Evolutionary conservation across 2,113 vertebrate species (phyloP).

Genomic region (Aphyosemion australe): DNA sequence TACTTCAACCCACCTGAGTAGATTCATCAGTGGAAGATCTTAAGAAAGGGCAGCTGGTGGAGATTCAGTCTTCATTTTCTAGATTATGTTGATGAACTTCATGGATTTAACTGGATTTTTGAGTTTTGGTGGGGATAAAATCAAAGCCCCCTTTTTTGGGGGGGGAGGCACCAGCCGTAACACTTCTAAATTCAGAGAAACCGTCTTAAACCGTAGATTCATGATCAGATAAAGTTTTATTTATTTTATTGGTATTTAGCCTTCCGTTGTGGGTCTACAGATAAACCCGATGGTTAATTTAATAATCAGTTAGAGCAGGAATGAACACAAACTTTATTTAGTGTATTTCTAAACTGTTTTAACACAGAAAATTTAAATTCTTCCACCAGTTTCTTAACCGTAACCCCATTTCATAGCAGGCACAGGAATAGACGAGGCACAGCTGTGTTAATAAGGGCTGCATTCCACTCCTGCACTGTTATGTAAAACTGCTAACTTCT

Average conservation of each 20-base stretch:
- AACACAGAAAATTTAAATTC: neutral
- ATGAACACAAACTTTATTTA: neutral
- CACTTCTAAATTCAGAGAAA: too few relatives aligned
- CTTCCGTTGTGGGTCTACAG: too few relatives aligned
- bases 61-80: neutral
- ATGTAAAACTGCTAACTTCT: too few relatives aligned
- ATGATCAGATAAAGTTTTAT: too few relatives aligned
- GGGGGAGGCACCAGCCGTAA: too few relatives aligned
- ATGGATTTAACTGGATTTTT: neutral
- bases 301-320: neutral
- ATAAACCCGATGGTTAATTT: neutral
- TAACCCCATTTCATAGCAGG: too few relatives aligned
- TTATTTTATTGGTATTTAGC: too few relatives aligned
- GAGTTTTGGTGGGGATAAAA: neutral
- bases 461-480: too few relatives aligned
- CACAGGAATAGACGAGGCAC: too few relatives aligned
- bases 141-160: too few relatives aligned
- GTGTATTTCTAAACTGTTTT: neutral
- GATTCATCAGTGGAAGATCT: neutral
- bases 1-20: too few relatives aligned
- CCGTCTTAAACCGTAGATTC: neutral
- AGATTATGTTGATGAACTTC: neutral
- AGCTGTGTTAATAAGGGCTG: too few relatives aligned
- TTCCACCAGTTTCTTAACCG: neutral
- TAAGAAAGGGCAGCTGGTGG: conserved; percentile 9